Base-by-base conservation (phyloP, 2,888 invertebrate genomes). In the Aspidiotus rigidus region DNA sequence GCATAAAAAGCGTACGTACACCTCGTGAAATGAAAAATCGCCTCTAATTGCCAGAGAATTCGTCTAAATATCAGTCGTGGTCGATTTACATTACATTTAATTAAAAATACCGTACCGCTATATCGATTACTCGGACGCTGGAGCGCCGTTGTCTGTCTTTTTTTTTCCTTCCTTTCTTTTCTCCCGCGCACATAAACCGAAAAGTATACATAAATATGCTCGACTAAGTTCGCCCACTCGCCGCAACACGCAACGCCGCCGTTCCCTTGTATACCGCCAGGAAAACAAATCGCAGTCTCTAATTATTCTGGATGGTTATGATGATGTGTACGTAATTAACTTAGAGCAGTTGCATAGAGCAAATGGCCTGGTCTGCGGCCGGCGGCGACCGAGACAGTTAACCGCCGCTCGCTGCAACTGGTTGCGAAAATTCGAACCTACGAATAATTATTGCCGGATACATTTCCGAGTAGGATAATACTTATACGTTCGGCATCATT, bases 231-330 rank as follows among this genome's bases (percentile, higher is more conserved):
- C 49, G 49, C 49, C 49, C 49, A 49, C 49, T 49, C 49, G 49
- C 11, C n/a, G 49, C 28, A 28, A 28, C 28, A 28, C 28, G 28
- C 28, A 28, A 28, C 28, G 28, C 28, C 28, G 28, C 28, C 28
- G 28, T 28, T 28, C 28, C 28, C 28, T 28, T 28, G 28, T 28
- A 28, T 28, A 28, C 28, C 28, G 28, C 28, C 11, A 49, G 49
- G 49, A 13, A 49, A 49, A n/a, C 49, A 49, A 49, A 49, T 49
- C 49, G 49, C 49, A n/a, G 49, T n/a, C 49, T 49, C n/a, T 49
- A 49, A 49, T 49, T 49, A 49, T 49, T 49, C 49, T n/a, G n/a
- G 49, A 49, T 49, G n/a, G 49, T 49, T 49, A 49, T 49, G n/a
- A 13, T 49, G n/a, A 49, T 11, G 49, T 49, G n/a, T n/a, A 49